Base-by-base conservation (phyloP, 2,888 invertebrate species). In the Melanotus villosus region DNA sequence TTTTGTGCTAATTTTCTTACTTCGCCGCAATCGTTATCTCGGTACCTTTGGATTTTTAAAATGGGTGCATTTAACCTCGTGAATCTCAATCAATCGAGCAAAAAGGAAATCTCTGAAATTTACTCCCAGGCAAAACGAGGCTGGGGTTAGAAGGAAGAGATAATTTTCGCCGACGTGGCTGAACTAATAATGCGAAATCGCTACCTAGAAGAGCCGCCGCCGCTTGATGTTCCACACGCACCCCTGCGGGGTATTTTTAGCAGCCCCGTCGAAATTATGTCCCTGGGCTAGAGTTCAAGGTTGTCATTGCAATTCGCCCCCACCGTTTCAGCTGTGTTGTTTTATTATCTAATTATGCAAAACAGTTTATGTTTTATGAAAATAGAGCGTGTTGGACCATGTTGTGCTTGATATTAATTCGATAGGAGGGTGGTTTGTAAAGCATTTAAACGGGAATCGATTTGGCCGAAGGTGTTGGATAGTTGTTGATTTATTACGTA, bases 331-430 rank as follows among this genome's bases (percentile, higher is more conserved):
- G 9, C 41, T 41, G 23, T 26, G 47, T 47, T 47, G 12, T 26
- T 47, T 47, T 21, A 6, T 23, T 23, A 47, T 47, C 19, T 23
- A 47, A 47, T 47, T 47, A 47, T 47, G 47, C 23, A 47, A 47
- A 21, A 45, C 21, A 21, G 21, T 45, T 21, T 45, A 21, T 45
- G 19, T 12, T 21, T 18, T n/a, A 45, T 16, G 45, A 21, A 18
- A 21, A 21, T 45, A 1, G 18, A 2, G 34, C 14, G 14, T 1
- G 16, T 16, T 12, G 16, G 16, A 12, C 12, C 34, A 34, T 34
- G 34, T 34, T 34, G 12, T n/a, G n/a, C 12, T 41, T 16, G 41
- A 1, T 26, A 26, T 26, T 26, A 26, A 26, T 7, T 26, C 7
- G 26, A 26, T 26, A 26, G 7, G 7, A 7, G 26, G 26, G 4